Evolutionary conservation across 1,140 invertebrate species (phyloP).

Genomic region (Drosophila suzukii): DNA sequence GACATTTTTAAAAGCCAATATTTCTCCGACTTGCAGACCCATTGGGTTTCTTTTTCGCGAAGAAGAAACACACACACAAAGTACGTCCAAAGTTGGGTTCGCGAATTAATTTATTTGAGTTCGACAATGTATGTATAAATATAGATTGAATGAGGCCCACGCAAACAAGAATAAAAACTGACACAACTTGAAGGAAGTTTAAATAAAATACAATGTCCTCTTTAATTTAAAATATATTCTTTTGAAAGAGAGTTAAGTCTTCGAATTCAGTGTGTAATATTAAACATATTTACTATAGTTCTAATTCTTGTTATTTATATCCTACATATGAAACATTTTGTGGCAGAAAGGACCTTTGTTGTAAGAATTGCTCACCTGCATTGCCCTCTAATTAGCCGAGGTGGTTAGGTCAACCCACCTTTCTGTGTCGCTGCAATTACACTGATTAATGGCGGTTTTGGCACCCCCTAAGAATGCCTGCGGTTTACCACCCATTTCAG

Average conservation of each 20-base stretch:
- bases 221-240: background rate
- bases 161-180: conserved; percentile 5
- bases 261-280: too few species aligned
- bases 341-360: too few species aligned
- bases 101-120: conserved; percentile 62
- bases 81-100: conserved; percentile 49
- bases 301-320: too few species aligned
- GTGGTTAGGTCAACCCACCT: conserved; percentile 2
- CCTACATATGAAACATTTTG: too few species aligned
- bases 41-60: conserved; percentile 1
- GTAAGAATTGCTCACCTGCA: conserved; percentile 7
- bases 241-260: too few species aligned
- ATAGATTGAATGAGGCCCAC: conserved; percentile 45
- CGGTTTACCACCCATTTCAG: conserved; percentile 10
- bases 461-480: conserved; percentile 55
- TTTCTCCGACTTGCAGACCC: conserved; percentile 41
- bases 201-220: background rate
- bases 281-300: too few species aligned
- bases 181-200: background rate
- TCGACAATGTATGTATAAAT: conserved; percentile 60
- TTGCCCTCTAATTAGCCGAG: conserved; percentile 32
- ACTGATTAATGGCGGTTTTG: conserved; percentile 75
- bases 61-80: conserved; percentile 20
- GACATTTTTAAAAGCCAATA: conserved; percentile 82
- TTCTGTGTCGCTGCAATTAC: conserved; percentile 60